A percentile compares a stretch with the other conserved stretches of the same genome.
phyloP scores from a whole-genome alignment of 2,113 vertebrate genomes.

The Lophochroa leadbeateri region DNA sequence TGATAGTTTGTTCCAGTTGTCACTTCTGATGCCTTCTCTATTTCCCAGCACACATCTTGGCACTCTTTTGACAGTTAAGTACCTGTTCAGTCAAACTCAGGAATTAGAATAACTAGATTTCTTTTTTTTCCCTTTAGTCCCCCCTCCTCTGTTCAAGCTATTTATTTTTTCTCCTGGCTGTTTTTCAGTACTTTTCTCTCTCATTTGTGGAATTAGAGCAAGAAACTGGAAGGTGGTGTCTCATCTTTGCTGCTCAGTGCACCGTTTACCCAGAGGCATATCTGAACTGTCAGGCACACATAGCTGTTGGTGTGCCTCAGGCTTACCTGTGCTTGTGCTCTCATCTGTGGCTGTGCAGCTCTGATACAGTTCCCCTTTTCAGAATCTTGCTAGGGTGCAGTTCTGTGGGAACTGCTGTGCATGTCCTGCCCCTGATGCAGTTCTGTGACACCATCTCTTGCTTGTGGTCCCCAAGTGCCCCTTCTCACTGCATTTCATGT shows the following conservation, averaged over 20 bases:
- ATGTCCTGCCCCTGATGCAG: not conserved
- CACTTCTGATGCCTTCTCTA: not conserved
- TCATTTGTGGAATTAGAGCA: not conserved
- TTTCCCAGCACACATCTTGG: not conserved
- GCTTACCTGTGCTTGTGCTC: not conserved
- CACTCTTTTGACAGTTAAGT: not conserved
- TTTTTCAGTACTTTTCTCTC: not conserved
- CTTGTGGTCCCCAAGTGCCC: not conserved
- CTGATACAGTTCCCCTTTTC: not conserved
- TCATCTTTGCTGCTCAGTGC: not conserved
- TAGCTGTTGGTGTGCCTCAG: not conserved
- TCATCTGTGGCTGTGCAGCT: not conserved
- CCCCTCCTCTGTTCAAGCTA: not conserved
- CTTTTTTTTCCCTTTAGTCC: not conserved
- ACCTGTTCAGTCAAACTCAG: not conserved
- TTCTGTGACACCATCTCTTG: not conserved
- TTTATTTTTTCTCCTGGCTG: not conserved
- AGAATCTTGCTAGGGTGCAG: fast-evolving
- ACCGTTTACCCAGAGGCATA: not conserved
- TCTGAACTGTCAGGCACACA: not conserved
- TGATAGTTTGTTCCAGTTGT: not conserved
- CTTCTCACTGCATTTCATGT: fast-evolving
- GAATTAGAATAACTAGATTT: not conserved
- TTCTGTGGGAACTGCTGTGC: not conserved
- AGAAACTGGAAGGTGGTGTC: not conserved